Evolutionary conservation across 2,888 invertebrate genomes (phyloP).

Genomic region (Helobdella robusta): DNA sequence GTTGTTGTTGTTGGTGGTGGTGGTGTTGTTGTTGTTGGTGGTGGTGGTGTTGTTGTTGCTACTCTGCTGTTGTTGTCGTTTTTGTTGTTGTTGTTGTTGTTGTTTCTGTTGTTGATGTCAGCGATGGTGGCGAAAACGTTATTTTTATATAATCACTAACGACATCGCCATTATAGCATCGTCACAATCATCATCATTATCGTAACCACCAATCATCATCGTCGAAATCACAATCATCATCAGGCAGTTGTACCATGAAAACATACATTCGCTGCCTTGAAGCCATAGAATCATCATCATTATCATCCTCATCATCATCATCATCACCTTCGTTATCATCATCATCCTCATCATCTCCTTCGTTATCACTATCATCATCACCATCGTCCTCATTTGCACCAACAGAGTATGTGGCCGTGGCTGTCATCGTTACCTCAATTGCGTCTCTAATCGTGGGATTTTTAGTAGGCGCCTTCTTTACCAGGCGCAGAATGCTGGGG

Average conservation of each 20-base stretch:
- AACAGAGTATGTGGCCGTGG: background rate
- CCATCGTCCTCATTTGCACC: background rate
- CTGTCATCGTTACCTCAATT: background rate
- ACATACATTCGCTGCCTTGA: background rate
- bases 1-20: too few relatives aligned
- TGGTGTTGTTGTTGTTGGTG: too few relatives aligned
- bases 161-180: background rate
- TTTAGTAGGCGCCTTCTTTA: background rate
- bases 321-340: too few relatives aligned
- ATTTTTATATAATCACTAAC: background rate
- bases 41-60: too few relatives aligned
- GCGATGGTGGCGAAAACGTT: too few relatives aligned
- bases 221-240: slow-evolving; percentile 1
- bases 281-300: slow-evolving; percentile 6
- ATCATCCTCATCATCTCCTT: too few relatives aligned
- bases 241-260: background rate
- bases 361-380: slow-evolving; percentile 14
- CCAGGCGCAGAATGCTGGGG: background rate
- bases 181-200: slow-evolving; percentile 2
- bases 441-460: background rate
- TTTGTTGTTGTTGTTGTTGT: too few relatives aligned
- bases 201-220: slow-evolving; percentile 1
- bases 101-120: too few relatives aligned
- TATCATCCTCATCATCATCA: too few relatives aligned
- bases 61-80: too few relatives aligned